phyloP scores from a whole-genome alignment of 2,797 vertebrate genomes.

The Sebastes jordani region DNA sequence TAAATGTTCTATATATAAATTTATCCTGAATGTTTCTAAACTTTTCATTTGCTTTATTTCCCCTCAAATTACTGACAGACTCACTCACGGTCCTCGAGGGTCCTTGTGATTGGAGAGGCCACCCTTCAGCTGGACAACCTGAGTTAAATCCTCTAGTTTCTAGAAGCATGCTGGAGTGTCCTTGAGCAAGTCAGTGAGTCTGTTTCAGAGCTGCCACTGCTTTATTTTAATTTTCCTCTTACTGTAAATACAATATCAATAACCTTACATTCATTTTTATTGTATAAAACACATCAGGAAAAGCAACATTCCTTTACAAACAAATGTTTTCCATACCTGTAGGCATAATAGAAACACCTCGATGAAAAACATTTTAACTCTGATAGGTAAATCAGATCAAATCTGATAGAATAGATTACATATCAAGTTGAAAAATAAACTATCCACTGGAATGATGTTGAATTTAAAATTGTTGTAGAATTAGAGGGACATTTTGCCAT shows the following conservation, averaged over 20 bases:
- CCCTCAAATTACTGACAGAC: not conserved
- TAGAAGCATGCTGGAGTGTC: not conserved
- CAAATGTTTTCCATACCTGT: not conserved
- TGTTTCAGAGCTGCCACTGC: not conserved
- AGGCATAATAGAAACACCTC: not conserved
- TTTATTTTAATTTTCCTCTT: not conserved
- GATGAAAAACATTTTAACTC: not conserved
- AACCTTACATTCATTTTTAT: rapidly evolving
- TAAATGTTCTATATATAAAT: not conserved
- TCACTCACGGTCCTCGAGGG: too few relatives aligned
- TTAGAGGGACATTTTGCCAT: rapidly evolving
- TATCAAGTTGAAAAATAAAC: not conserved
- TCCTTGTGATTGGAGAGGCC: too few relatives aligned
- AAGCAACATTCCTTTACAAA: not conserved
- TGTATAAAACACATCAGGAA: not conserved
- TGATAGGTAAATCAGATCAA: too few relatives aligned
- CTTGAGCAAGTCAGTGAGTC: not conserved
- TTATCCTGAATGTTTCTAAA: not conserved
- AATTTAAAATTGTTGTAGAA: not conserved
- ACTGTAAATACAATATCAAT: not conserved
- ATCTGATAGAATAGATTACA: not conserved
- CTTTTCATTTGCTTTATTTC: not conserved
- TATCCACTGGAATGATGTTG: not conserved
- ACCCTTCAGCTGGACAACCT: not conserved
- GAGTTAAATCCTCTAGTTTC: not conserved